Evolutionary conservation across 2,888 invertebrate species (phyloP), one percentile per base, ranked within the genome.

Genomic region (Choreutis nemorana): DNA sequence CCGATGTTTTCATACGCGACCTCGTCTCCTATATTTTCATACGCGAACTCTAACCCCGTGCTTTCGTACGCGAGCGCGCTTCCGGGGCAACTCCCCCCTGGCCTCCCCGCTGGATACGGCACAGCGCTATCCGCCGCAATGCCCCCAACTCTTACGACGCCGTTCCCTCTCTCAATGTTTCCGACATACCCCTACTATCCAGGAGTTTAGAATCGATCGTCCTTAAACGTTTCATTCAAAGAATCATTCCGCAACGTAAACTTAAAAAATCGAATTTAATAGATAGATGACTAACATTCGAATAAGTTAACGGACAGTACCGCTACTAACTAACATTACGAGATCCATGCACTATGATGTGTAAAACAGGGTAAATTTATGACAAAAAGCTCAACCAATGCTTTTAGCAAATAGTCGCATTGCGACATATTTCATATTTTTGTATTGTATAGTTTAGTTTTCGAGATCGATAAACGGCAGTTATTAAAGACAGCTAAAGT

Each of bases 1-100:
- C 81, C 83, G 0, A 56, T 83, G 25, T 68, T 82, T 9, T 81
- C 83, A n/a, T 83, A 83, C 50, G 82, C 77, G 13, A 61, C 56
- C 0, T 59, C 71, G 0, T 42, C 62, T 0, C 77, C 77, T 1
- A 63, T 75, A n/a, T 72, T 78, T 34, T 65, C 77, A 7, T 77
- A 75, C 39, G 70, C 73, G 2, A 75, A 68, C 21, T 55, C 70
- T 0, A 52, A 49, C 12, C 62, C 65, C 1, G 63, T 72, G 57
- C 40, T 75, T 1, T 54, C 66, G 3, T 73, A 71, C 33, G 55
- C 55, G 2, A 66, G 48, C 21, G 57, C 63, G 2, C 31, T 72
- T 20, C 58, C 55, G 3, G 41, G 57, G 1, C 61, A 51, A 0
- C 42, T 67, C 20, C 64, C 67, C 0, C 54, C 65, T 0, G 64